A percentile compares a stretch with the other conserved stretches of the same genome.
Conservation (phyloP, 2,113 vertebrate genomes). For the Rattus rattus region DNA sequence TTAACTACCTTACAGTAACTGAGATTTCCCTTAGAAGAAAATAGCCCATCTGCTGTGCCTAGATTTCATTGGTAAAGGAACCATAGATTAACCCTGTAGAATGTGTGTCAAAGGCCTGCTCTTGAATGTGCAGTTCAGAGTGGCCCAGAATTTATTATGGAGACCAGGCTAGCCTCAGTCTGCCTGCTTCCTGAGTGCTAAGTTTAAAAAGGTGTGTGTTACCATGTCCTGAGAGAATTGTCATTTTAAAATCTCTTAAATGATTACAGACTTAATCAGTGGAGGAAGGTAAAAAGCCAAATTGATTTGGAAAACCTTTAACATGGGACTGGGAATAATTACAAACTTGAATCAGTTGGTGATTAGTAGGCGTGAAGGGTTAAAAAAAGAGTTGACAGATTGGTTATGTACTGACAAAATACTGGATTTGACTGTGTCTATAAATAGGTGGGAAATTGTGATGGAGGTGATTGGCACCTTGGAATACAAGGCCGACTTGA, state of each 20-base stretch:
- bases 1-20: background rate
- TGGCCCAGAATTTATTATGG: background rate
- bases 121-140: constrained; percentile 1
- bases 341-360: constrained; percentile 26
- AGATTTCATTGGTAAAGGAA: constrained; percentile 22
- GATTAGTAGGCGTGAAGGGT: constrained; percentile 17
- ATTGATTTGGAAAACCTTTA: background rate
- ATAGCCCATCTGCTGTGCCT: background rate
- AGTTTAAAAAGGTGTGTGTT: background rate
- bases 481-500: background rate
- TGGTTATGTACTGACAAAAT: background rate
- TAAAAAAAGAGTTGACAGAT: background rate
- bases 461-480: background rate
- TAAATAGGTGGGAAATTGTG: background rate
- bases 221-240: background rate
- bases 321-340: background rate
- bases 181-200: background rate
- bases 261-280: background rate
- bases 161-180: background rate
- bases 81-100: background rate
- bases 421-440: background rate
- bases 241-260: background rate
- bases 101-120: background rate
- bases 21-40: constrained; percentile 22
- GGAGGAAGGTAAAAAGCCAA: background rate